Percentiles rank a stretch among this genome's conserved stretches.
These are phyloP conservation scores for Tigriopus californicus DNA, from an alignment of 2,888 invertebrate species.

Conservation along the genomic window DNA sequence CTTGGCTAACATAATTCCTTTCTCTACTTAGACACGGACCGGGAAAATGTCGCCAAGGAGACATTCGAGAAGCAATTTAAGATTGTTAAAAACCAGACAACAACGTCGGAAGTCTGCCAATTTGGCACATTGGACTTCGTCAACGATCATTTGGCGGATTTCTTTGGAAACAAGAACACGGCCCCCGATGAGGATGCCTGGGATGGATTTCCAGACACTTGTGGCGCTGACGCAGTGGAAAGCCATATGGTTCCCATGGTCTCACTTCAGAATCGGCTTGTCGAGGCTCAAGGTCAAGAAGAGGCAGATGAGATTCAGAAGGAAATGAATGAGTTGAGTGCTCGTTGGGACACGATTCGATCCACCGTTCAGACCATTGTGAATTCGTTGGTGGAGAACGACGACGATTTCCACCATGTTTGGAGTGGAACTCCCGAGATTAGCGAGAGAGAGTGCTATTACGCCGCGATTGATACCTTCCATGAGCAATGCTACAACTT, in stretches of 20 bases:
- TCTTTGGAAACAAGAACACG: slow-evolving; percentile 21
- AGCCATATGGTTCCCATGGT: background rate
- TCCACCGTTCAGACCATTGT: background rate
- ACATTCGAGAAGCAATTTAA: slow-evolving; percentile 34
- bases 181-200: background rate
- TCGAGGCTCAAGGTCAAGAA: background rate
- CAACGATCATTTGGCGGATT: slow-evolving; percentile 23
- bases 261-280: background rate
- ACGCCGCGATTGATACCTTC: slow-evolving; percentile 25
- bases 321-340: background rate
- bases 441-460: slow-evolving; percentile 28
- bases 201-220: background rate
- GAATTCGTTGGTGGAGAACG: background rate
- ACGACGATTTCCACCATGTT: background rate
- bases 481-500: slow-evolving; percentile 27
- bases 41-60: slow-evolving; percentile 33
- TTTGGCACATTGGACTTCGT: slow-evolving; percentile 33
- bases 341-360: background rate
- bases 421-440: slow-evolving; percentile 19
- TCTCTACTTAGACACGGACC: slow-evolving; percentile 17
- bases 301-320: background rate
- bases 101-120: slow-evolving; percentile 37
- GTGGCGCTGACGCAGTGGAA: background rate
- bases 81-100: slow-evolving; percentile 35
- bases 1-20: background rate